Evolutionary conservation across 2,113 vertebrate species (phyloP), one percentile per base, ranked within the genome.

Genomic region (Regulus satrapa): DNA sequence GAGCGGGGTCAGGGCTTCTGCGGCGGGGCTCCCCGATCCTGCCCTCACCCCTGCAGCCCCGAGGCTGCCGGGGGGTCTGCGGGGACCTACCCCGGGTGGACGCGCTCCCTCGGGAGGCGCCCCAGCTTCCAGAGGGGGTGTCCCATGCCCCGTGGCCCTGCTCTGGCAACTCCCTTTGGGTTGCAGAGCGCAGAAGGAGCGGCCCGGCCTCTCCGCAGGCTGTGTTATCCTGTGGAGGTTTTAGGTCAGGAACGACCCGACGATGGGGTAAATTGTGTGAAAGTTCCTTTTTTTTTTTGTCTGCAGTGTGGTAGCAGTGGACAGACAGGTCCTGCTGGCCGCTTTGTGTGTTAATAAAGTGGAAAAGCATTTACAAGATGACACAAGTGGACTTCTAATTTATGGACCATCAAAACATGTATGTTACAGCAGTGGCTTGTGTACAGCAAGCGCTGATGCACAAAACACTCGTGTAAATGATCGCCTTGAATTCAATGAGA

Each of bases 231-330:
- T 24, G 45, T 1, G 2, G 26, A 34, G 55, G 10, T 24, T 69
- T 29, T 15, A 5, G 55, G 55, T 71, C 40, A 12, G 64, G 46
- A 77, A 2, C 12, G 18, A 20, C 62, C 12, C 0, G 11, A 23
- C 10, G 15, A 13, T 29, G 4, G 34, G 32, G 12, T 32, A 59
- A 66, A 66, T 6, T 5, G 12, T 48, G 34, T 43, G 12, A 18
- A 54, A 73, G 32, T 49, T n/a, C 2, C 0, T 15, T 0, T 55
- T 69, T 40, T 15, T 0, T 55, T 69, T 40, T 54, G 8, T 46
- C 6, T 49, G 45, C 16, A 1, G 6, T 20, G 23, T 49, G 24
- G 28, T 34, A 21, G 10, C 7, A 2, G 2, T 3, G 14, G 77
- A 15, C 29, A 49, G 41, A 9, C 12, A 24, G 73, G 62, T 52